Conservation (phyloP, 1,140 invertebrate species). For the Bombus huntii region DNA sequence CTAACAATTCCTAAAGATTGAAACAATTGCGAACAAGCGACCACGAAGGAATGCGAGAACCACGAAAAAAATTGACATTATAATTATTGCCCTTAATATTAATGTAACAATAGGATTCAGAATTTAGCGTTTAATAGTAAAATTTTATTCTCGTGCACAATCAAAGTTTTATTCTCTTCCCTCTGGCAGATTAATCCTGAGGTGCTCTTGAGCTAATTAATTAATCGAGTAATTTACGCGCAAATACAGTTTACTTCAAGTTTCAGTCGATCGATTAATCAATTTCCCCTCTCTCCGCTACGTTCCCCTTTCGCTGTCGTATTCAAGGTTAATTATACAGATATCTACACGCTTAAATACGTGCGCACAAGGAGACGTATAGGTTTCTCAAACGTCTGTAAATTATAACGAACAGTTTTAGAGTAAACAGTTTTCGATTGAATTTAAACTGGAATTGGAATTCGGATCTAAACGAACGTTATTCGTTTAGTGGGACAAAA, state of each 20-base stretch:
- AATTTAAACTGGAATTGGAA: too few species aligned
- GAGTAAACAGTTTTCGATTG: too few species aligned
- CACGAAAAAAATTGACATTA: neutral
- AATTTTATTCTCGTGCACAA: neutral
- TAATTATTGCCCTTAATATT: neutral
- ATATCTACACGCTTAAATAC: neutral
- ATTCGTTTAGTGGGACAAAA: too few species aligned
- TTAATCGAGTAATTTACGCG: conserved; percentile 41
- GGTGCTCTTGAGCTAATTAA: conserved; percentile 23
- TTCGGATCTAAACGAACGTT: too few species aligned
- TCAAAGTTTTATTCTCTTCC: conserved; percentile 3
- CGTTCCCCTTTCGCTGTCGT: neutral
- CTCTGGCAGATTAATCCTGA: conserved; percentile 1
- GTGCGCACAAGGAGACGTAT: too few species aligned
- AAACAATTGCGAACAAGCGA: neutral
- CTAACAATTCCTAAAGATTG: neutral
- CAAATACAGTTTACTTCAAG: neutral
- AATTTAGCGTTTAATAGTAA: neutral
- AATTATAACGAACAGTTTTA: too few species aligned
- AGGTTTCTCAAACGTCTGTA: neutral
- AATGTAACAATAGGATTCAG: neutral
- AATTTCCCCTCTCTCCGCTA: neutral
- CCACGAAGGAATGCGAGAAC: too few species aligned
- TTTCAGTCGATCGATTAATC: conserved; percentile 35
- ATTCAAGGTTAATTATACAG: conserved; percentile 34